Evolutionary conservation across 2,113 vertebrate genomes (phyloP), one percentile per base, ranked within the genome.

Genomic region (Neomonachus schauinslandi): DNA sequence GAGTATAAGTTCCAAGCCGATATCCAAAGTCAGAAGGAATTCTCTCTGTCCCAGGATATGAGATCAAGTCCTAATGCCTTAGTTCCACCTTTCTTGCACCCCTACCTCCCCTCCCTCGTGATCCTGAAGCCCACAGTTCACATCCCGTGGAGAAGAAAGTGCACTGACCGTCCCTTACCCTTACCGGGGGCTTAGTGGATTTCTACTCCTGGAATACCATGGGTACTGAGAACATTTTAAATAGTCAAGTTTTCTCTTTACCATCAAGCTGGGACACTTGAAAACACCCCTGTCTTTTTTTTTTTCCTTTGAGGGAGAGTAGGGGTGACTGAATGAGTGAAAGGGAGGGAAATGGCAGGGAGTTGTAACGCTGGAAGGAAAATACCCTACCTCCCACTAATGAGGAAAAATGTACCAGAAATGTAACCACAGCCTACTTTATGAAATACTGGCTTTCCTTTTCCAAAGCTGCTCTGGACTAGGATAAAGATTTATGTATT

Each of bases 391-490:
- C 15, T 39, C 74, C 83, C 74, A 46, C 36, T 59, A 87, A 74
- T 28, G 65, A 77, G 57, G 51, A 46, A 65, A 84, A 74, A 46
- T 19, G 31, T 55, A 74, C n/a, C 69, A n/a, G 79, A 88, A 65
- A 74, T 85, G 59, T 81, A 18, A 51, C 63, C 90, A 46, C 49
- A 69, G 80, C 21, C 89, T 76, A 11, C 53, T 31, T 79, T 39
- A 76, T 2, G 15, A 87, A 71, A 90, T 49, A n/a, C 11, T 39
- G 93, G 49, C 57, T 42, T 92, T 95, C 83, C 46, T 93, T 84
- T 93, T 19, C 85, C 19, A 63, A 61, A 94, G 80, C n/a, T 71
- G 8, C 26, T 65, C 51, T 53, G 67, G 72, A 63, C 51, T 36
- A 79, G 28, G 61, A 69, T 63, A 24, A 80, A 81, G 57, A 71